Evolutionary conservation across 1,140 invertebrate species (phyloP).

Genomic region (Trichonephila clavipes): DNA sequence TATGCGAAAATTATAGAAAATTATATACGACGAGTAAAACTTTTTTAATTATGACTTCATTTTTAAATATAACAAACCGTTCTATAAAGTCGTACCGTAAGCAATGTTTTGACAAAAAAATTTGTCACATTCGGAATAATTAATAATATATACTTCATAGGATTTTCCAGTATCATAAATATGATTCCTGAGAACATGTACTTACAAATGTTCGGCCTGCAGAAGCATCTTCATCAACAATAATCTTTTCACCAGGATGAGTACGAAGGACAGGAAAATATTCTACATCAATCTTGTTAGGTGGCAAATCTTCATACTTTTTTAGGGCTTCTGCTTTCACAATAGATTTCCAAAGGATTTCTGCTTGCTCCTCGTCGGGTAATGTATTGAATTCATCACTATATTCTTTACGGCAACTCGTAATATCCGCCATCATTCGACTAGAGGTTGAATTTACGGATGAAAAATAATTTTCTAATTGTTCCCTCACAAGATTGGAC

Average conservation of each 20-base stretch:
- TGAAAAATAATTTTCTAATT: conserved; percentile 86
- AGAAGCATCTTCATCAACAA: conserved; percentile 83
- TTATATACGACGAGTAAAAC: no score
- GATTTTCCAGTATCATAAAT: not conserved
- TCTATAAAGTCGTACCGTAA: no score
- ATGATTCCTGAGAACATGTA: not conserved
- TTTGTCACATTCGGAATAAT: no score
- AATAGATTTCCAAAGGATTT: conserved; percentile 88
- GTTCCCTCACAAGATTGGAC: conserved; percentile 66
- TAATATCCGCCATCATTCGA: conserved; percentile 86
- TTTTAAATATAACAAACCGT: no score
- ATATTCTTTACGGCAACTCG: conserved; percentile 86
- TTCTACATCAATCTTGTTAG: conserved; percentile 82
- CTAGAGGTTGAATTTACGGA: conserved; percentile 86
- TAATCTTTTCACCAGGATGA: conserved; percentile 83
- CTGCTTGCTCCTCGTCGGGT: conserved; percentile 85
- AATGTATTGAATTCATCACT: conserved; percentile 87
- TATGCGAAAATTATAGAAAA: no score
- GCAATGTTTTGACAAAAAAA: no score
- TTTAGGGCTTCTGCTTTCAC: conserved; percentile 87
- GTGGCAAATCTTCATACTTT: conserved; percentile 84
- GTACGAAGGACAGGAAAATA: conserved; percentile 78
- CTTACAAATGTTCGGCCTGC: conserved; percentile 70
- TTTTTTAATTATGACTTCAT: no score
- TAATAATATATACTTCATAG: no score